phyloP scores from a whole-genome alignment of 2,888 invertebrate genomes.

The Lucinisca nassula region DNA sequence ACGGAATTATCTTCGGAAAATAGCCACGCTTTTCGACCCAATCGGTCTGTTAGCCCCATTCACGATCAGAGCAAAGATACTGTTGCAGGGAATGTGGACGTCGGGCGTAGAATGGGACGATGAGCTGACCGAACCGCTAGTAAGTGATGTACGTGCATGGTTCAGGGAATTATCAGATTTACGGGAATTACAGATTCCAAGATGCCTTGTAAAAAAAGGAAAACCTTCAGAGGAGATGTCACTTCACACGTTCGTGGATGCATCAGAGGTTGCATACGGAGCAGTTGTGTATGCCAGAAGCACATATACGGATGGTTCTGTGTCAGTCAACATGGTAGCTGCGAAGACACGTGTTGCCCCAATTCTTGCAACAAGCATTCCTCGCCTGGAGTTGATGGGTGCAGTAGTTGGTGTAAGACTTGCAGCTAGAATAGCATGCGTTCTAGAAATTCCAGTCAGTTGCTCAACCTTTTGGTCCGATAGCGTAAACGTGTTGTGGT shows the following conservation, averaged over 20 bases:
- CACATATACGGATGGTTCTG: neutral
- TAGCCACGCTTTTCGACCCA: slow-evolving; percentile 52
- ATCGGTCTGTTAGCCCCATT: slow-evolving; percentile 75
- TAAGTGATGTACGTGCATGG: slow-evolving; percentile 37
- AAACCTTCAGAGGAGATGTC: neutral
- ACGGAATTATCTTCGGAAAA: slow-evolving; percentile 42
- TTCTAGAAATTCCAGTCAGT: neutral
- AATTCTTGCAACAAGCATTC: slow-evolving; percentile 22
- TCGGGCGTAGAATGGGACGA: slow-evolving; percentile 77
- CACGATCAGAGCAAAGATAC: slow-evolving; percentile 71
- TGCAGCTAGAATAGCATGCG: neutral
- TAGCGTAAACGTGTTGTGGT: slow-evolving; percentile 25
- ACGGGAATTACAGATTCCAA: neutral
- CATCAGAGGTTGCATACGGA: slow-evolving; percentile 33
- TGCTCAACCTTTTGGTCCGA: neutral
- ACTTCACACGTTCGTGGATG: slow-evolving; percentile 47
- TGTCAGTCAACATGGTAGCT: slow-evolving; percentile 7
- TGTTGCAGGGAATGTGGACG: slow-evolving; percentile 78
- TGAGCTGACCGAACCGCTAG: slow-evolving; percentile 31
- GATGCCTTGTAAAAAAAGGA: neutral
- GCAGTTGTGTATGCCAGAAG: slow-evolving; percentile 25
- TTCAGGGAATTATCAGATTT: slow-evolving; percentile 49
- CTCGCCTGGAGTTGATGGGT: slow-evolving; percentile 24
- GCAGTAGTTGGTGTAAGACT: neutral
- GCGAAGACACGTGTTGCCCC: slow-evolving; percentile 47